phyloP scores from a whole-genome alignment of 2,888 invertebrate species.

The Calliphora vomitoria region DNA sequence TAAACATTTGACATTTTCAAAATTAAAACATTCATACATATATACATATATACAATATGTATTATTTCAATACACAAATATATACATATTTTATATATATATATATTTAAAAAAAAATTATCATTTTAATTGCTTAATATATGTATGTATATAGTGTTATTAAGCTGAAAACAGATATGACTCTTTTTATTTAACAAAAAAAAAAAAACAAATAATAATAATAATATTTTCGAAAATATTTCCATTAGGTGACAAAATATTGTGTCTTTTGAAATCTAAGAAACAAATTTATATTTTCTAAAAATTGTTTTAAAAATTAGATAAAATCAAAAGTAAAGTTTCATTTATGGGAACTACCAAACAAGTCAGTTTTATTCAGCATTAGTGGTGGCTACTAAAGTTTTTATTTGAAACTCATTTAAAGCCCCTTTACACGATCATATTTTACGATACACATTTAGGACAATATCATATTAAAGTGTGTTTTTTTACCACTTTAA shows the following conservation, averaged over 20 bases:
- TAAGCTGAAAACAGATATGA: neutral
- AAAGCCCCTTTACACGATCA: no score
- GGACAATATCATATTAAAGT: no score
- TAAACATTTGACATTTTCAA: conserved; percentile 72
- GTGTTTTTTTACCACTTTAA: no score
- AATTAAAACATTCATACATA: neutral
- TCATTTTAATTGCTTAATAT: conserved; percentile 52
- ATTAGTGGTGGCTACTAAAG: no score
- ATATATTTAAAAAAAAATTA: conserved; percentile 27
- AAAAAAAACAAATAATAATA: neutral
- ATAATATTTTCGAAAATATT: neutral
- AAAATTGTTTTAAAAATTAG: no score
- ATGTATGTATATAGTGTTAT: conserved; percentile 20
- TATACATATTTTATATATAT: neutral
- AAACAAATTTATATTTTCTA: no score
- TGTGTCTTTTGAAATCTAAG: no score
- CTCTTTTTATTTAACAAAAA: neutral
- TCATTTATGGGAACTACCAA: no score
- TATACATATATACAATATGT: neutral
- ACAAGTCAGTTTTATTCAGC: no score
- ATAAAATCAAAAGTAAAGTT: no score
- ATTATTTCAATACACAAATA: neutral
- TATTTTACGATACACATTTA: no score
- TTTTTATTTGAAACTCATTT: no score
- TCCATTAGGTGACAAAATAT: neutral